Evolutionary conservation across 2,113 vertebrate genomes (phyloP).

Genomic region (Brienomyrus longianalis): DNA sequence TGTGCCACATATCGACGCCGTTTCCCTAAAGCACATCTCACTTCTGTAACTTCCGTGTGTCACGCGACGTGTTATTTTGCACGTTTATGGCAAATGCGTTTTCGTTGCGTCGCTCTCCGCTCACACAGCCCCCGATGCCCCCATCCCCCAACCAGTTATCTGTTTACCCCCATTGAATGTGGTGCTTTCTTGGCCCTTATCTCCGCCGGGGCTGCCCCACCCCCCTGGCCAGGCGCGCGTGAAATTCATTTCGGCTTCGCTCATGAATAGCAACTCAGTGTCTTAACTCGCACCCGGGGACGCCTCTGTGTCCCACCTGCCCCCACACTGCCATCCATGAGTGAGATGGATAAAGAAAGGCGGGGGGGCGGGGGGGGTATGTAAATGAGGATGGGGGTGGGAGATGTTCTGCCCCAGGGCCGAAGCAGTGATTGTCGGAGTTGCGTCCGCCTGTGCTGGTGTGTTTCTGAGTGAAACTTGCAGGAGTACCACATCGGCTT

Average conservation of each 20-base stretch:
- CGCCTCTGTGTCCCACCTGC: constrained; percentile 22
- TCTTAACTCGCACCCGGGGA: constrained; percentile 28
- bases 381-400: neutral
- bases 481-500: neutral
- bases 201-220: constrained; percentile 36
- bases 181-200: constrained; percentile 37
- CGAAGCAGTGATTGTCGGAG: neutral
- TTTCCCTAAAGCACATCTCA: neutral
- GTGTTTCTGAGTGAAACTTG: neutral
- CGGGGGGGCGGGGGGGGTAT: neutral
- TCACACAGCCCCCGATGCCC: neutral
- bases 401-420: neutral
- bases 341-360: constrained; percentile 17
- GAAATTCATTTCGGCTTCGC: constrained; percentile 32
- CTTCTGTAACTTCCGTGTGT: neutral
- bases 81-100: neutral
- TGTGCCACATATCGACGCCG: neutral
- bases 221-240: constrained; percentile 32
- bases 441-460: neutral
- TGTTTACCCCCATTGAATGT: neutral
- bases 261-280: constrained; percentile 40
- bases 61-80: neutral
- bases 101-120: constrained; percentile 2
- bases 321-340: constrained; percentile 14
- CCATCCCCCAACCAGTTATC: neutral